Base-by-base conservation (phyloP, 2,113 vertebrate species). In the Larimichthys crocea region DNA sequence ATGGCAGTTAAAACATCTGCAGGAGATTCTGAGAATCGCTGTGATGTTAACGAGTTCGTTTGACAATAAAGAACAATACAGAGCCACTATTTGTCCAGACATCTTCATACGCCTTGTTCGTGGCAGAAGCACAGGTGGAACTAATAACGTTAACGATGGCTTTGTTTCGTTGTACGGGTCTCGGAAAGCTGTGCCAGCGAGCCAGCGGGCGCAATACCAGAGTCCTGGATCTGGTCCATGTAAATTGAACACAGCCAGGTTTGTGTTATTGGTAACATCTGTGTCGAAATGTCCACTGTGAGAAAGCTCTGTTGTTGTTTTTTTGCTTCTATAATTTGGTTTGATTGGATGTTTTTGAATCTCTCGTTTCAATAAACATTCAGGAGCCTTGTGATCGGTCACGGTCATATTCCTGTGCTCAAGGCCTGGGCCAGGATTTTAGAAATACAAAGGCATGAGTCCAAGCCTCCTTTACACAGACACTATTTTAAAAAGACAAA, bases 211-310 rank as follows among this genome's bases (percentile, higher is more conserved):
- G 57, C 70, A 56, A 50, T 1, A 40, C 20, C 52, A 60, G 69
- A 69, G 49, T 22, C 40, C 59, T 68, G 49, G 70, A 75, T 24
- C 19, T 10, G 61, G 12, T 26, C 70, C 49, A 49, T 56, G 17
- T 20, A 46, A 17, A 50, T 0, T 50, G 2, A 44, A 68, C 22
- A 42, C 42, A 48, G 35, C 35, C 35, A 24, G 10, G 3, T 24
- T 70, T 20, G 40, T 71, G 44, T 79, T 60, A 55, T 49, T n/a
- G 50, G 42, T 57, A 56, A 42, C 53, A 60, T 29, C 46, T 80
- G 50, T 16, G 22, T 63, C 64, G 42, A 10, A 49, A 40, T n/a
- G 22, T 56, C 42, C 11, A 40, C 66, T 20, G 24, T 49, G 67
- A 35, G 55, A 42, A 81, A 3, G 31, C 14, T 11, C 61, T 56